phyloP scores from a whole-genome alignment of 2,888 invertebrate genomes.

The Charanyca ferruginea region DNA sequence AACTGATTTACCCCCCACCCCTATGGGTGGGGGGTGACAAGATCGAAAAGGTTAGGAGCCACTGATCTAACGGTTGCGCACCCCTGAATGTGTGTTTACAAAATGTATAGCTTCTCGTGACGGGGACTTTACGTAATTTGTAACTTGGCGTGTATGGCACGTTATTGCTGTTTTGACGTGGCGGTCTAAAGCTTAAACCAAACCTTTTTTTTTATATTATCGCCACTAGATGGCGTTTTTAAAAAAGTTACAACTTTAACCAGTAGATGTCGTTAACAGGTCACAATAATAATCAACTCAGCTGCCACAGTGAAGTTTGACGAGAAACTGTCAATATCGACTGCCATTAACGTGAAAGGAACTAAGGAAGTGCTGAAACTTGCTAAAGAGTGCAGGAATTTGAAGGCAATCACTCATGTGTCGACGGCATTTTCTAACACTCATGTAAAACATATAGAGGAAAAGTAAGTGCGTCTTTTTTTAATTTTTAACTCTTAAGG shows the following conservation, averaged over 20 bases:
- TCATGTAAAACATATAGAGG: constrained; percentile 94
- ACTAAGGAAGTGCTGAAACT: constrained; percentile 94
- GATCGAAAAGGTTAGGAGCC: too few relatives aligned
- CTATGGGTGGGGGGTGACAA: too few relatives aligned
- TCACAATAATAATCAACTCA: constrained; percentile 84
- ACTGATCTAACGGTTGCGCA: too few relatives aligned
- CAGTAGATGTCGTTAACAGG: constrained; percentile 71
- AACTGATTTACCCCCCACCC: too few relatives aligned
- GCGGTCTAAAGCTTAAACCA: too few relatives aligned
- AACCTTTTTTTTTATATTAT: too few relatives aligned
- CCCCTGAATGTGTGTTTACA: too few relatives aligned
- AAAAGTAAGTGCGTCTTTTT: constrained; percentile 85
- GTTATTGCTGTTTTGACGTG: too few relatives aligned
- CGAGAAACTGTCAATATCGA: constrained; percentile 94
- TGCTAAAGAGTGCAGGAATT: constrained; percentile 93
- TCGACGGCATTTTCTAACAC: constrained; percentile 92
- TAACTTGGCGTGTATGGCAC: too few relatives aligned
- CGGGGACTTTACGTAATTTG: too few relatives aligned
- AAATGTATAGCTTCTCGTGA: too few relatives aligned
- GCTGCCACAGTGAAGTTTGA: constrained; percentile 93
- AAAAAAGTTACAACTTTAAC: constrained; percentile 17
- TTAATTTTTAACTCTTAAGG: too few relatives aligned
- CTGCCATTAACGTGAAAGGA: constrained; percentile 95
- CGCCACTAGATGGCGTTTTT: constrained; percentile 1
- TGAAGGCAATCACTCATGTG: constrained; percentile 91